Percentiles rank a stretch among this genome's conserved stretches.
Evolutionary conservation across 2,888 invertebrate species (phyloP).

Genomic region (Apodemia hepburni): DNA sequence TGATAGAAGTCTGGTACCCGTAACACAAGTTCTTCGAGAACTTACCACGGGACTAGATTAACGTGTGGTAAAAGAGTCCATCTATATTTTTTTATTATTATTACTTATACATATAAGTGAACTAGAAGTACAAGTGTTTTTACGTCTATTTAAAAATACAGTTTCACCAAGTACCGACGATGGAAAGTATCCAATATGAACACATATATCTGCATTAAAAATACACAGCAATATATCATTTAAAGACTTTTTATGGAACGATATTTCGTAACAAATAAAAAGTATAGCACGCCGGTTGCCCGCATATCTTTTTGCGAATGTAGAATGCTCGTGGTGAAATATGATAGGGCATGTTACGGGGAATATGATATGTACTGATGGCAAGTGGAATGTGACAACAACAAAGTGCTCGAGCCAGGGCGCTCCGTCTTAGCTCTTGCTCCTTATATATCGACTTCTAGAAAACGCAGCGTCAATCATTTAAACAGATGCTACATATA

Average conservation of each 20-base stretch:
- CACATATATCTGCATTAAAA: too few relatives aligned
- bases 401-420: conserved; percentile 38
- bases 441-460: conserved; percentile 15
- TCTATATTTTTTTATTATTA: too few relatives aligned
- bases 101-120: too few relatives aligned
- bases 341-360: conserved; percentile 29
- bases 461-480: conserved; percentile 23
- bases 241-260: neutral
- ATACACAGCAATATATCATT: too few relatives aligned
- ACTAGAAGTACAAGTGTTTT: too few relatives aligned
- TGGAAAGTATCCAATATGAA: too few relatives aligned
- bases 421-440: conserved; percentile 16
- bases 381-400: conserved; percentile 36
- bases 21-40: too few relatives aligned
- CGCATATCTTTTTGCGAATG: conserved; percentile 6
- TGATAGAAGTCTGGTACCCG: too few relatives aligned
- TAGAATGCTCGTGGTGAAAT: conserved; percentile 33
- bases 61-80: too few relatives aligned
- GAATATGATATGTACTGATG: conserved; percentile 34
- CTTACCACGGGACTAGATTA: too few relatives aligned
- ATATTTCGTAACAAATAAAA: conserved; percentile 6
- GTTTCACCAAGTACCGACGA: too few relatives aligned
- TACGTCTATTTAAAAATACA: too few relatives aligned
- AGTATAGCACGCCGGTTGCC: neutral
- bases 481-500: conserved; percentile 15